Evolutionary conservation across 2,113 vertebrate species (phyloP), one percentile per base, ranked within the genome.

Genomic region (Chamaea fasciata): DNA sequence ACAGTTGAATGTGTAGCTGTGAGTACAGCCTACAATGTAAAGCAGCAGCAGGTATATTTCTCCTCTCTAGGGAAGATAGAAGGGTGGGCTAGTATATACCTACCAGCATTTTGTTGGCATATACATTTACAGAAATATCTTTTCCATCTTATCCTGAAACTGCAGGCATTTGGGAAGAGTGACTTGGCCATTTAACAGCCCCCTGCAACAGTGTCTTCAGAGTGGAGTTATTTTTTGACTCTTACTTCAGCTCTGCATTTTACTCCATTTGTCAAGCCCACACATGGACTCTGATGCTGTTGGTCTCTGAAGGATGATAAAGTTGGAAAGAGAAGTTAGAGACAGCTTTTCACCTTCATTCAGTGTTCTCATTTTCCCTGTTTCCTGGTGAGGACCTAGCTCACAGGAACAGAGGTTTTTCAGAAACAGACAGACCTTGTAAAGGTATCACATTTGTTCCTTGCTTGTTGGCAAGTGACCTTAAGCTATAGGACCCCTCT

Each of bases 1-100:
- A 53, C 77, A 83, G 69, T 90, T 70, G 42, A 65, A 82, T 59
- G 35, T 55, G 17, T 91, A 79, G 65, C 53, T 89, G 37, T 0
- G 0, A 30, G 49, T 56, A 68, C 5, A 56, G 57, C 35, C 56
- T 67, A 35, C 28, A 62, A 60, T 1, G 4, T 92, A 79, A 91
- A 89, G 49, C 46, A 87, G 57, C n/a, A 79, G 57, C 21, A 95
- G 50, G 63, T 85, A 33, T 21, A 31, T 91, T 95, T 88, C 37
- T 74, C 50, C 60, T 83, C 57, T 80, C 53, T 21, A 80, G 65
- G 47, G 46, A 49, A 85, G 46, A 88, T 11, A 79, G 37, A 79
- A 79, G 44, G 16, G 41, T 76, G 41, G 41, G 17, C 50, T 83
- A 26, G 24, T 52, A 47, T 27, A 35, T 84, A 59, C 5, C 15